Conservation (phyloP, 2,113 vertebrate genomes). For the Chlorodrepanis virens region DNA sequence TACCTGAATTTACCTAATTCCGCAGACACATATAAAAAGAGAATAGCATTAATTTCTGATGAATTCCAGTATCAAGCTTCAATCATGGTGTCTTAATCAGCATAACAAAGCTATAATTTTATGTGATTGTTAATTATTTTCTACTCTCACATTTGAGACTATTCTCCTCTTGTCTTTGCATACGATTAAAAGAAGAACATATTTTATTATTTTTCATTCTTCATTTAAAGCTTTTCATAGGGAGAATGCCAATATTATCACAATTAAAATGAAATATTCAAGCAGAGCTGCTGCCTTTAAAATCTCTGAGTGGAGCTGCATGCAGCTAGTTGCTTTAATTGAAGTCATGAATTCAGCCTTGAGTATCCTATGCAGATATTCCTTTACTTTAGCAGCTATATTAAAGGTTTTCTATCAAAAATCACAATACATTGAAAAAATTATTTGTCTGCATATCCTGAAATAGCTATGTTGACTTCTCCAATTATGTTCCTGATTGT, state of each 20-base stretch:
- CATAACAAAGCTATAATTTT: neutral
- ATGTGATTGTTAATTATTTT: conserved; percentile 15
- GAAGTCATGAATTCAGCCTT: conserved; percentile 14
- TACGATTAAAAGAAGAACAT: neutral
- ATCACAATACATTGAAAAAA: neutral
- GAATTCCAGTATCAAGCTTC: neutral
- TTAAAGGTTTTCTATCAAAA: neutral
- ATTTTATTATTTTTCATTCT: neutral
- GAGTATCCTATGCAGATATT: neutral
- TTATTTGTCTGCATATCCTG: neutral
- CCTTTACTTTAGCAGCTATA: neutral
- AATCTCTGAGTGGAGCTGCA: neutral
- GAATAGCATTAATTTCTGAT: neutral
- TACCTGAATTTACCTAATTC: neutral
- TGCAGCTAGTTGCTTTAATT: neutral
- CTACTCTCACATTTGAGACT: neutral
- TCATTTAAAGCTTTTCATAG: neutral
- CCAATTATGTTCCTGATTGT: neutral
- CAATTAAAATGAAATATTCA: neutral
- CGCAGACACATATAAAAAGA: neutral
- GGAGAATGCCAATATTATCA: neutral
- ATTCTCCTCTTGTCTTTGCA: neutral
- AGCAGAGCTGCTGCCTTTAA: neutral
- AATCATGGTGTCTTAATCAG: neutral
- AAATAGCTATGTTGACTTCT: neutral